Percentiles rank a stretch among this genome's conserved stretches.
phyloP scores from a whole-genome alignment of 2,797 vertebrate genomes.

The Alcedo quadribrachys region DNA sequence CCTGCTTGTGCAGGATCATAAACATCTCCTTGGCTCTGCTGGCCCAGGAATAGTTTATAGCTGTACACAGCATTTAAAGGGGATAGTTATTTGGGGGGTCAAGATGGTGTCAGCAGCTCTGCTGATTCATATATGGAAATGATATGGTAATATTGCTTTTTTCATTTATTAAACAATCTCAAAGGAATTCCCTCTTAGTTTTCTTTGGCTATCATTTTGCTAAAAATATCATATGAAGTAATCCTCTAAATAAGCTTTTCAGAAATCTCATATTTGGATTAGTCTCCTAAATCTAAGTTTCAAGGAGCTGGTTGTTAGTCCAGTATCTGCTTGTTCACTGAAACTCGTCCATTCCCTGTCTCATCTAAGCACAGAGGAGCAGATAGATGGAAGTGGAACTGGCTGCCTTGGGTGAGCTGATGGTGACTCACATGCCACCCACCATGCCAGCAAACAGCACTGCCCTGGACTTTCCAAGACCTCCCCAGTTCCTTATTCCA shows the following conservation, averaged over 20 bases:
- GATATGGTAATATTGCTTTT: neutral
- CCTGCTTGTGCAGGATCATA: neutral
- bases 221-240: conserved; percentile 38
- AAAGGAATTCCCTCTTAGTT: neutral
- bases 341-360: neutral
- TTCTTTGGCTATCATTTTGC: neutral
- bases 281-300: neutral
- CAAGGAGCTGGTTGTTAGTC: neutral
- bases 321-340: neutral
- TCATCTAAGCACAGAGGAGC: neutral
- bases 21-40: fast-evolving
- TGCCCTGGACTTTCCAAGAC: neutral
- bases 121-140: neutral
- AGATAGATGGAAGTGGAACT: neutral
- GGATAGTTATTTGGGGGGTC: neutral
- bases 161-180: conserved; percentile 15
- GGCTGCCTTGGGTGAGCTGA: neutral
- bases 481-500: neutral
- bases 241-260: neutral
- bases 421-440: neutral
- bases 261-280: neutral
- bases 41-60: neutral
- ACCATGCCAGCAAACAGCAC: neutral
- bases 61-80: neutral
- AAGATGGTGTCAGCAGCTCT: neutral